Base-by-base conservation (phyloP, 2,797 vertebrate genomes). In the Anguilla obscura region DNA sequence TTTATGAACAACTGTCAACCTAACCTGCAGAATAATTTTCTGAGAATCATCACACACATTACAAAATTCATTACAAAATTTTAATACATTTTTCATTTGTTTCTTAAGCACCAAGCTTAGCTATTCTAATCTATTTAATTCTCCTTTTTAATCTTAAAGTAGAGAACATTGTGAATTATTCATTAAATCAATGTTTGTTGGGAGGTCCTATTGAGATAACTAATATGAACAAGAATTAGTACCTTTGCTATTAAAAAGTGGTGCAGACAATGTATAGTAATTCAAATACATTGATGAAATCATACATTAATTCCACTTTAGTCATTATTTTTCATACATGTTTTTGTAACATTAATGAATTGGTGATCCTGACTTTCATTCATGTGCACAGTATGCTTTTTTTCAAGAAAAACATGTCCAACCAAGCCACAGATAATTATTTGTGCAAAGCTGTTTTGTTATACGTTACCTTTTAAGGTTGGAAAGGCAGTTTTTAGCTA, bases 71-170 rank as follows among this genome's bases (percentile, higher is more conserved):
- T 45, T 40, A 45, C 18, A 45, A 16, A 82, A 16, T 50, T 21
- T 82, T 82, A 24, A 82, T 82, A 3, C 30, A 40, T 3, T 36
- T 76, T 76, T 40, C 30, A 40, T 76, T 40, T 16, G 33, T 76
- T 76, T 79, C 36, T 18, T 45, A 79, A 40, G 74, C 36, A 16
- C 74, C 36, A 45, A 5, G 12, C 74, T 79, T 24, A 48, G 9
- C 79, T n/a, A 50, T 45, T 82, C 14, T 36, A 76, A 76, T 76
- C 74, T 33, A 40, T 76, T 76, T 76, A 36, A 76, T 76, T 76
- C 27, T 74, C 69, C 30, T 33, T 36, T 74, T 14, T 33, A 74
- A 76, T 40, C 74, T 40, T 5, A 40, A 76, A 76, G 74, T 33
- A 76, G 74, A 16, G 18, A 76, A 21, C 69, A 71, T 71, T 76